phyloP scores from a whole-genome alignment of 2,888 invertebrate species.

The Thecophora atra region DNA sequence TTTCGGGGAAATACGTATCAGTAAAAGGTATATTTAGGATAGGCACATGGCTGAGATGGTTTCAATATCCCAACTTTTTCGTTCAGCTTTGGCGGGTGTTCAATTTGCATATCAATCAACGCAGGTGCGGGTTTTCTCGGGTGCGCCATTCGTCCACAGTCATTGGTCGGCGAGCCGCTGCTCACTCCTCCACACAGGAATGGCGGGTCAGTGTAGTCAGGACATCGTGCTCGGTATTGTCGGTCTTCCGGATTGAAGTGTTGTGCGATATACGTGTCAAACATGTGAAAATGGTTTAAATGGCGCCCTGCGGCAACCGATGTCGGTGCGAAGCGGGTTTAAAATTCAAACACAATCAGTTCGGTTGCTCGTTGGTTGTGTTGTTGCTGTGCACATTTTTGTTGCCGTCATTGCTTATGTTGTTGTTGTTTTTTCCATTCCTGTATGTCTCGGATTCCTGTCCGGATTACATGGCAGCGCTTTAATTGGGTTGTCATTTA shows the following conservation, averaged over 20 bases:
- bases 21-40: not conserved
- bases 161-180: constrained; percentile 11
- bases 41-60: not conserved
- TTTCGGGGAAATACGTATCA: not conserved
- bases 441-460: constrained; percentile 17
- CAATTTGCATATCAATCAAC: constrained; percentile 34
- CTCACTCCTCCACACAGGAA: not conserved
- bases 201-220: not conserved
- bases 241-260: constrained; percentile 22
- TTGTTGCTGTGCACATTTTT: constrained; percentile 22
- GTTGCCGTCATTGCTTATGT: constrained; percentile 2
- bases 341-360: constrained; percentile 36
- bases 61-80: constrained; percentile 18
- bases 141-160: constrained; percentile 5
- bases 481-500: constrained; percentile 38
- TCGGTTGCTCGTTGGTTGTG: constrained; percentile 20
- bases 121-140: not conserved
- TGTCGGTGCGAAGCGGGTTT: constrained; percentile 21
- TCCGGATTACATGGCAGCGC: constrained; percentile 37
- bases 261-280: constrained; percentile 37
- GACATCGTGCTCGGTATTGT: constrained; percentile 14
- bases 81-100: constrained; percentile 11
- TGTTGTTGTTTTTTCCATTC: constrained; percentile 8
- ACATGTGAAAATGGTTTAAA: constrained; percentile 37
- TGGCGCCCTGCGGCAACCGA: constrained; percentile 22